These are phyloP conservation scores for Montipora cactus DNA, from an alignment of 64 coral and sea anemone genomes.

Conservation along the genomic window DNA sequence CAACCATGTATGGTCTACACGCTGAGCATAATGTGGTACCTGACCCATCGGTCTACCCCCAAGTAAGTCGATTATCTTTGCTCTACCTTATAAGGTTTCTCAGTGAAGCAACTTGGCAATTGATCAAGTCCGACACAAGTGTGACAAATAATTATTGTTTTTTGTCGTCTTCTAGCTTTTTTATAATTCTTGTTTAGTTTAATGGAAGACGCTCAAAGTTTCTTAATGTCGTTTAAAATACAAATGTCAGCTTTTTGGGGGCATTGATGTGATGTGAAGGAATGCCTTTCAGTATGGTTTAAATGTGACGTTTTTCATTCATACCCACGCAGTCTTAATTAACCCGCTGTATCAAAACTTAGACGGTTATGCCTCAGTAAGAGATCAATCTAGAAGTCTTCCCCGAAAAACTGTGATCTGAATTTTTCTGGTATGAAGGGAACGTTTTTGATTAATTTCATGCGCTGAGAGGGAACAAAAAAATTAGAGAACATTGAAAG, in stretches of 20 bases:
- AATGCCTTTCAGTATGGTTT: slow-evolving; percentile 16
- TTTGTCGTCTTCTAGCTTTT: slow-evolving; percentile 28
- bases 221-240: slow-evolving; percentile 4
- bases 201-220: background rate
- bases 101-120: background rate
- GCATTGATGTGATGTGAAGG: slow-evolving; percentile 31
- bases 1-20: slow-evolving; percentile 84
- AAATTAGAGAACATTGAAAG: background rate
- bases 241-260: background rate
- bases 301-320: background rate
- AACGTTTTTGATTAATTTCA: background rate
- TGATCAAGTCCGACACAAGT: background rate
- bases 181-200: slow-evolving; percentile 34
- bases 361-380: too few species aligned
- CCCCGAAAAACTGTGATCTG: background rate
- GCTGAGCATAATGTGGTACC: slow-evolving; percentile 93
- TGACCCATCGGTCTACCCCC: slow-evolving; percentile 92
- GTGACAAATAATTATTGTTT: background rate
- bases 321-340: background rate
- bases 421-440: background rate
- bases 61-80: slow-evolving; percentile 70
- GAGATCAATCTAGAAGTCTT: too few species aligned
- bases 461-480: background rate
- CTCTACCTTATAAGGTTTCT: background rate
- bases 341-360: too few species aligned